Conservation (phyloP, 2,797 vertebrate species). For the Molossus molossus region DNA sequence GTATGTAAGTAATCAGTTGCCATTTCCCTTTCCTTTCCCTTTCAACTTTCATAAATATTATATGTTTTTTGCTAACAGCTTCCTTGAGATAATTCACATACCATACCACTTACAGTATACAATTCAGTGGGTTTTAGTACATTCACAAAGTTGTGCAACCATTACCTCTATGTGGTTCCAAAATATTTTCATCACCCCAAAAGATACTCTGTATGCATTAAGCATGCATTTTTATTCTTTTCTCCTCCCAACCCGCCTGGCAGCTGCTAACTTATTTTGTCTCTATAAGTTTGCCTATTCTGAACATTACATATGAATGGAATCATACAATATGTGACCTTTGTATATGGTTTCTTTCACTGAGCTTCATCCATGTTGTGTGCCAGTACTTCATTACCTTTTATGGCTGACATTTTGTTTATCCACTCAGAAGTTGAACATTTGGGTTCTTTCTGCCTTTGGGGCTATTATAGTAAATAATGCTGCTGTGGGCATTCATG, state of each 20-base stretch:
- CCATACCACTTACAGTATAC: not conserved
- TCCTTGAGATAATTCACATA: not conserved
- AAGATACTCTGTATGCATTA: not conserved
- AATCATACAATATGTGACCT: not conserved
- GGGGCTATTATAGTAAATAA: not conserved
- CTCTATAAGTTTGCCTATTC: not conserved
- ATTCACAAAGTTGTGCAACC: not conserved
- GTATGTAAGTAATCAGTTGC: not conserved
- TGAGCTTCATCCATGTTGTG: not conserved
- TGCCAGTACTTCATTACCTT: not conserved
- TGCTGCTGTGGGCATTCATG: not conserved
- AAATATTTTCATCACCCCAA: not conserved
- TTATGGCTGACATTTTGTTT: not conserved
- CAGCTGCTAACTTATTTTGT: not conserved
- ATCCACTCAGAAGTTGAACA: not conserved
- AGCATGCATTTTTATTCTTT: not conserved
- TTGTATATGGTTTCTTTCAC: not conserved
- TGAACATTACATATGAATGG: not conserved
- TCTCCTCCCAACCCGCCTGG: not conserved
- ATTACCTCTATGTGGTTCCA: not conserved
- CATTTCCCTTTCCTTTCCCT: not conserved
- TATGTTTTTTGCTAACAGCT: not conserved
- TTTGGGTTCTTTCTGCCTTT: slow-evolving; percentile 25
- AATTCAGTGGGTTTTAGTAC: not conserved
- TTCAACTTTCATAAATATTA: not conserved